phyloP scores from a whole-genome alignment of 2,113 vertebrate species.

The Isurus oxyrinchus region DNA sequence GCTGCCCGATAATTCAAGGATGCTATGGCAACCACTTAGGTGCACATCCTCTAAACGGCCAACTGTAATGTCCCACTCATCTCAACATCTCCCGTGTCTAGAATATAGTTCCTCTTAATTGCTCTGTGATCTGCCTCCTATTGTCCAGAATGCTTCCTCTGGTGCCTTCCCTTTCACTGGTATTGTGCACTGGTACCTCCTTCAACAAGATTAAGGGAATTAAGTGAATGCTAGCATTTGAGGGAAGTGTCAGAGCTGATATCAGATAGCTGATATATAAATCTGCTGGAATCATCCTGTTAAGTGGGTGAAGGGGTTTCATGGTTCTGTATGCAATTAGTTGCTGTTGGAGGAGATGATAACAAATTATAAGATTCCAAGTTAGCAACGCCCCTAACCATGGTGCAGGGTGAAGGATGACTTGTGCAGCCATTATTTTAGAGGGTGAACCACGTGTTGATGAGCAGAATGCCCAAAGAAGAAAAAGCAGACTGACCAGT shows the following conservation, averaged over 20 bases:
- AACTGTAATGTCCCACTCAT: too few relatives aligned
- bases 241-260: too few relatives aligned
- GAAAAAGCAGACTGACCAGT: background rate
- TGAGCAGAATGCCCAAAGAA: background rate
- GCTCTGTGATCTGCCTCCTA: background rate
- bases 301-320: too few relatives aligned
- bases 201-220: background rate
- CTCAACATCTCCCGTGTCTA: background rate
- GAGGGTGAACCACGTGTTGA: background rate
- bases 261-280: too few relatives aligned
- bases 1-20: background rate
- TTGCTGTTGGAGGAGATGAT: too few relatives aligned
- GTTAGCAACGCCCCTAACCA: too few relatives aligned
- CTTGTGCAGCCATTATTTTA: background rate
- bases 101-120: background rate
- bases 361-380: too few relatives aligned
- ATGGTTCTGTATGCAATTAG: too few relatives aligned
- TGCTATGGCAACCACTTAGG: background rate
- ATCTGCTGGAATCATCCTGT: too few relatives aligned
- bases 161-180: too few relatives aligned
- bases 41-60: too few relatives aligned
- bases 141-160: too few relatives aligned
- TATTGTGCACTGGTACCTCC: background rate
- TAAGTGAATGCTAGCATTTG: background rate
- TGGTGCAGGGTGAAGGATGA: background rate